These are phyloP conservation scores for Circaetus cinerascens DNA, from an alignment of 2,113 vertebrate species.

Conservation along the genomic window DNA sequence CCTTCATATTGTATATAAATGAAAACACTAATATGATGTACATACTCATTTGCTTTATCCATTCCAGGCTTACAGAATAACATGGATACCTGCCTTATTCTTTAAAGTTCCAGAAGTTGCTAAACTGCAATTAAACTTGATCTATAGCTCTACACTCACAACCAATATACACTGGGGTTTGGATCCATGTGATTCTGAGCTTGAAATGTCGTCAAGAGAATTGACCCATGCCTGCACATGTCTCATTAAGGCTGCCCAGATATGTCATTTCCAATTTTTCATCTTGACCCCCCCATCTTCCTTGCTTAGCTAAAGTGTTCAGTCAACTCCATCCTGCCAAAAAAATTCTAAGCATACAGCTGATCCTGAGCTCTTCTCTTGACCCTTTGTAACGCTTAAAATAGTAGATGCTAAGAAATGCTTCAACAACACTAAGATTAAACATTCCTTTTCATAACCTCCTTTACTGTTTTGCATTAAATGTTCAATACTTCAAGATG, in stretches of 20 bases:
- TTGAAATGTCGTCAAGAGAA: background rate
- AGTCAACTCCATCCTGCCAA: constrained; percentile 40
- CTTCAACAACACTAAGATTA: background rate
- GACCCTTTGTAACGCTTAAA: background rate
- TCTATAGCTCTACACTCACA: background rate
- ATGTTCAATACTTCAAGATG: background rate
- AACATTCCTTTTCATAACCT: background rate
- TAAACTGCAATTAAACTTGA: background rate
- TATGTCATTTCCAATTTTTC: constrained; percentile 51
- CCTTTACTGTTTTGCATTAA: background rate
- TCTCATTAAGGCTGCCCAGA: constrained; percentile 53
- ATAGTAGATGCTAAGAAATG: background rate
- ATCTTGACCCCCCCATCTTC: background rate
- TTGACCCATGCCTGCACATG: constrained; percentile 6
- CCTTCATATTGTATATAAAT: background rate
- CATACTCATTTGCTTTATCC: background rate
- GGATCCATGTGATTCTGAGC: background rate
- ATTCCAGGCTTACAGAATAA: background rate
- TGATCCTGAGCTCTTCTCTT: constrained; percentile 25
- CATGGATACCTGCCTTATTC: background rate
- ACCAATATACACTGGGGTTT: background rate
- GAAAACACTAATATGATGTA: background rate
- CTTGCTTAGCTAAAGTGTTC: constrained; percentile 29
- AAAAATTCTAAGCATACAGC: constrained; percentile 34
- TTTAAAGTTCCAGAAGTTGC: background rate